Base-by-base conservation (phyloP, 2,113 vertebrate genomes). In the Colossoma macropomum region DNA sequence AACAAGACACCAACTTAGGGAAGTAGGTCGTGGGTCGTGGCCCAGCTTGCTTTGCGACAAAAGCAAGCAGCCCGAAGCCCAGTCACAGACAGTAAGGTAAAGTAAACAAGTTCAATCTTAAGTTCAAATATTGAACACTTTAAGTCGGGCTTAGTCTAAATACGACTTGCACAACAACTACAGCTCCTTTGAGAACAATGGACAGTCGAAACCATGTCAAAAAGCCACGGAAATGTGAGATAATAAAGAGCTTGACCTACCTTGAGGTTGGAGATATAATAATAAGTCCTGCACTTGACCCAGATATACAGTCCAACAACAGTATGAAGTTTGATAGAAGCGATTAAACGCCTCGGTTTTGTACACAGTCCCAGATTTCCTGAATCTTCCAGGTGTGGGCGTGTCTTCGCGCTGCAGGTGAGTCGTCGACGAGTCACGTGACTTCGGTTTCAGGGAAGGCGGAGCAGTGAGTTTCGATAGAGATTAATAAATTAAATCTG, bases 331-430 rank as follows among this genome's bases (percentile, higher is more conserved):
- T 32, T 25, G 8, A 25, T 28, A 30, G 25, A 75, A 74, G 23
- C 19, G 30, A 34, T 6, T 25, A 59, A 34, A 68, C 56, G 12
- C 0, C 45, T 34, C 32, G 38, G 63, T 52, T 75, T 30, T 28
- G 54, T 9, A 4, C 52, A 75, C 32, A 77, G 5, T 41, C 28
- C 15, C 80, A 23, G 30, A 85, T 81, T 95, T 95, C 93, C 94
- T 90, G 90, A 83, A 91, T 91, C 77, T 88, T 21, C 45, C 93
- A 94, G 93, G 94, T 95, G 89, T 89, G 92, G 94, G 93, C 91
- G 93, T 87, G 90, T 83, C 32, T 79, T 85, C 4, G 68, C 1
- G 0, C 50, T 63, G 87, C 92, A 93, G 92, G 93, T 93, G 92
- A 79, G 80, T 69, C 70, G 6, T 59, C 16, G 38, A 4, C 38